Evolutionary conservation across 2,113 vertebrate genomes (phyloP).

Genomic region (Centrocercus urophasianus): DNA sequence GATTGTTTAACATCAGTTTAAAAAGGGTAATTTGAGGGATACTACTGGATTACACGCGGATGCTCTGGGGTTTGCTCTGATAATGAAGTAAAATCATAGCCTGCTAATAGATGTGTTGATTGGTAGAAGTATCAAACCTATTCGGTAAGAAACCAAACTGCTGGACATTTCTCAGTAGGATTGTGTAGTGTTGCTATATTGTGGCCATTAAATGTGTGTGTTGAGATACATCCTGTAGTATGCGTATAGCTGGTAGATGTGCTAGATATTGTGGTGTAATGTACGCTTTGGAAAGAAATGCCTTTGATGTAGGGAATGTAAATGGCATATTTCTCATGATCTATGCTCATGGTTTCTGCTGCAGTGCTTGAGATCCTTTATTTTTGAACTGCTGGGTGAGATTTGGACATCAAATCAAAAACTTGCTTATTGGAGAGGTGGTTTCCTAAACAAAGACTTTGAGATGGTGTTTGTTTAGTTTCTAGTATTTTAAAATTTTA

Average conservation of each 20-base stretch:
- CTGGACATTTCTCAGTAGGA: background rate
- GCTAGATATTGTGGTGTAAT: background rate
- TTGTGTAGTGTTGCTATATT: background rate
- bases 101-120: background rate
- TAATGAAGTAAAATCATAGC: background rate
- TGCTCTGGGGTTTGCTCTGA: background rate
- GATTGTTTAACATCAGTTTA: background rate
- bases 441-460: background rate
- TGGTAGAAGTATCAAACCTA: background rate
- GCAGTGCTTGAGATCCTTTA: accelerated
- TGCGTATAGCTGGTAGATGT: background rate
- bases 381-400: background rate
- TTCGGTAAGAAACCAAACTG: background rate
- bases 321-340: background rate
- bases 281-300: background rate
- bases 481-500: background rate
- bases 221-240: background rate
- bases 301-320: background rate
- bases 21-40: background rate
- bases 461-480: background rate
- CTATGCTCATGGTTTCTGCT: background rate
- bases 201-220: background rate
- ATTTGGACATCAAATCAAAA: background rate
- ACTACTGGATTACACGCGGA: background rate
- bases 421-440: background rate